Conservation (phyloP, 2,797 vertebrate genomes). For the Siniperca scherzeri region DNA sequence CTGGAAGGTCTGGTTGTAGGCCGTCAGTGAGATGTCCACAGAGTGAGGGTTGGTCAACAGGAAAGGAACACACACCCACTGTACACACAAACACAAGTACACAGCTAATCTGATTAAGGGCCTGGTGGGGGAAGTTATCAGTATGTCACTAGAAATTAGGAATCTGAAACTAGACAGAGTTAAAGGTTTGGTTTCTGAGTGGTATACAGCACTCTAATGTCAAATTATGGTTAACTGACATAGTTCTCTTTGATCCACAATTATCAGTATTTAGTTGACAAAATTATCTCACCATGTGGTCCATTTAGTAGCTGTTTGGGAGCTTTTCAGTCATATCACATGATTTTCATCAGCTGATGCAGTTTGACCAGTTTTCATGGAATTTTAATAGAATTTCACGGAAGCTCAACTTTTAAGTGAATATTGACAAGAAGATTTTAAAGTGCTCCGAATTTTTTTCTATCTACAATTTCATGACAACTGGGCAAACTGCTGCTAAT, state of each 20-base stretch:
- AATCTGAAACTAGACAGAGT: constrained; percentile 8
- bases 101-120: constrained; percentile 41
- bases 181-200: not conserved
- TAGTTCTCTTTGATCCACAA: not conserved
- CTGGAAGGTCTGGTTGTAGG: constrained; percentile 84
- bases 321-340: not conserved
- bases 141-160: constrained; percentile 13
- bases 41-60: constrained; percentile 85
- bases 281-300: not conserved
- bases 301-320: not conserved
- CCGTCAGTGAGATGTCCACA: constrained; percentile 85
- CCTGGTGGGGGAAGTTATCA: constrained; percentile 8
- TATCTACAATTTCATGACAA: not conserved
- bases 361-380: not conserved
- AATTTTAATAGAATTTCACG: not conserved
- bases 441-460: not conserved
- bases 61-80: constrained; percentile 88
- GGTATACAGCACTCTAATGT: not conserved
- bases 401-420: not conserved
- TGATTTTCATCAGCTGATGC: too few species aligned
- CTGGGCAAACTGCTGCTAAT: not conserved
- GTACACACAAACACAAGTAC: constrained; percentile 55
- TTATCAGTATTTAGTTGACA: not conserved
- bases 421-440: not conserved
- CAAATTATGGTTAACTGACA: not conserved